Evolutionary conservation across 1,140 invertebrate genomes (phyloP).

Genomic region (Eupristina koningsbergeri): DNA sequence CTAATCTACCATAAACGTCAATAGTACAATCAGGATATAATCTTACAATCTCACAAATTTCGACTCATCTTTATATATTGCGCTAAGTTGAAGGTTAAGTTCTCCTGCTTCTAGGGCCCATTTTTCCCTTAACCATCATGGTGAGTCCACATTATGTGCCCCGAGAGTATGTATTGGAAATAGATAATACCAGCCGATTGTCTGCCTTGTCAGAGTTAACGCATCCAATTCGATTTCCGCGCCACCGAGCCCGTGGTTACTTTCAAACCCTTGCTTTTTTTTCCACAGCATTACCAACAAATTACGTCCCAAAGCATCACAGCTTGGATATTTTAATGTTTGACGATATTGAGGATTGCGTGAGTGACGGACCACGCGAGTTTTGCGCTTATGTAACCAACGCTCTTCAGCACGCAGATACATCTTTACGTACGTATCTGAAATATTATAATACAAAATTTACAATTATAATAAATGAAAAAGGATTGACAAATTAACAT

Average conservation of each 20-base stretch:
- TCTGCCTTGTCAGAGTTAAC: constrained; percentile 83
- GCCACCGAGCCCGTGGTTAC: constrained; percentile 89
- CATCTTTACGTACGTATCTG: constrained; percentile 95
- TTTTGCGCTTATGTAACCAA: constrained; percentile 92
- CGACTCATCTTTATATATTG: constrained; percentile 68
- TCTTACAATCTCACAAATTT: constrained; percentile 69
- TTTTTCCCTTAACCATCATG: constrained; percentile 76
- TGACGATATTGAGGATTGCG: constrained; percentile 89
- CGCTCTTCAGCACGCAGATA: constrained; percentile 90
- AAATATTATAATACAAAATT: constrained; percentile 36
- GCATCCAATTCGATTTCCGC: constrained; percentile 87
- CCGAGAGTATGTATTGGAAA: constrained; percentile 85
- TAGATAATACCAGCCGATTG: constrained; percentile 90
- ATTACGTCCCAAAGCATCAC: constrained; percentile 87
- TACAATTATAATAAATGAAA: too few relatives aligned
- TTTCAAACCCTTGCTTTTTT: constrained; percentile 87
- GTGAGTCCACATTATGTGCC: constrained; percentile 81
- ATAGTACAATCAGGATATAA: constrained; percentile 68
- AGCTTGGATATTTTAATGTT: constrained; percentile 88
- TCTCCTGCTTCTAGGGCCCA: constrained; percentile 72
- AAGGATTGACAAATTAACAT: too few relatives aligned
- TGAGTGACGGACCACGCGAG: constrained; percentile 84
- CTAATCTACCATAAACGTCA: constrained; percentile 22
- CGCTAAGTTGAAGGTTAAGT: constrained; percentile 69
- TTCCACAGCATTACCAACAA: constrained; percentile 93